Evolutionary conservation across 2,888 invertebrate genomes (phyloP).

Genomic region (Rapana venosa): DNA sequence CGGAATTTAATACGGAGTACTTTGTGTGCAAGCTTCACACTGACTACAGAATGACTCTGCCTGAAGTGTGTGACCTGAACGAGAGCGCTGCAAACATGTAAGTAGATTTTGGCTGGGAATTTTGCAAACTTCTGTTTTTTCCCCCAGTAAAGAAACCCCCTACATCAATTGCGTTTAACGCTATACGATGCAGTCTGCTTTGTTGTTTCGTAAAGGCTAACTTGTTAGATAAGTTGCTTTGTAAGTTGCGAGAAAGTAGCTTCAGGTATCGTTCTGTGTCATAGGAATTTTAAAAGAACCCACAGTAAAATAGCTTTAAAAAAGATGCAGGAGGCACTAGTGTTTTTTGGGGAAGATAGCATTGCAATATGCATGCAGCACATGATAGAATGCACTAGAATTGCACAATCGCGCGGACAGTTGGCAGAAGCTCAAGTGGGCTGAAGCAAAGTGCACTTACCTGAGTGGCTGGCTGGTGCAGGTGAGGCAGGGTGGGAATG

Average conservation of each 20-base stretch:
- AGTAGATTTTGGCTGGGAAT: not conserved
- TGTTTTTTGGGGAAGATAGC: not conserved
- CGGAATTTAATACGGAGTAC: not conserved
- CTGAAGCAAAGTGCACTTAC: not conserved
- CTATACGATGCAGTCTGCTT: not conserved
- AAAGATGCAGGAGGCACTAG: not conserved
- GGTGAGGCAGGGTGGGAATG: not conserved
- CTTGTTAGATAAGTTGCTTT: not conserved
- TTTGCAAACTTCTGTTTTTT: not conserved
- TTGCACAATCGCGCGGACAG: not conserved
- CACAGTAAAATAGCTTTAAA: too few relatives aligned
- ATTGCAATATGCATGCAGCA: too few relatives aligned
- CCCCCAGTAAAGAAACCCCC: not conserved
- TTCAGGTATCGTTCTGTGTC: not conserved
- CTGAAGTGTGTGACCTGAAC: constrained; percentile 29
- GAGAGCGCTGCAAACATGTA: constrained; percentile 23
- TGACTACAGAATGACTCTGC: constrained; percentile 35
- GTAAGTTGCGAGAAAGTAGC: not conserved
- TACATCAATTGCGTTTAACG: not conserved
- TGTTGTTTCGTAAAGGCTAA: not conserved
- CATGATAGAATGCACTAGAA: not conserved
- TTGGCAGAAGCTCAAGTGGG: not conserved
- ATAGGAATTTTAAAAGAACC: too few relatives aligned
- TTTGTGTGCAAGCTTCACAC: not conserved
- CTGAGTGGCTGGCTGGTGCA: too few relatives aligned